Conservation (phyloP, 2,797 vertebrate genomes). For the Liparis tanakae region DNA sequence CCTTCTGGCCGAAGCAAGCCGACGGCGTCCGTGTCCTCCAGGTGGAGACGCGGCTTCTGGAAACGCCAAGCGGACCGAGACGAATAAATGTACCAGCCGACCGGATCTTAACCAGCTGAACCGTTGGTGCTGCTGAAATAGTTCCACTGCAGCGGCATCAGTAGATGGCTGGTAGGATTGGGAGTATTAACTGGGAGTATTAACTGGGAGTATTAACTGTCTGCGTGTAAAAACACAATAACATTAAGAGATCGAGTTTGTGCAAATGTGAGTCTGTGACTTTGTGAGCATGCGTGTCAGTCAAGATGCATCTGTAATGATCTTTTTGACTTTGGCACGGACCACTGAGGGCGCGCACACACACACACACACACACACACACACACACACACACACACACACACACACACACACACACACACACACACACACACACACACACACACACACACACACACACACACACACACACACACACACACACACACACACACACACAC, state of each 20-base stretch:
- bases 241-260: constrained; percentile 8
- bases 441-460: not conserved
- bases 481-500: constrained; percentile 7
- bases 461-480: not conserved
- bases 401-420: constrained; percentile 11
- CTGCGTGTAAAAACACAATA: constrained; percentile 20
- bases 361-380: constrained; percentile 6
- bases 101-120: too few relatives aligned
- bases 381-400: constrained; percentile 9
- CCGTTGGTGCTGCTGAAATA: too few relatives aligned
- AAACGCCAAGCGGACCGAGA: constrained; percentile 29
- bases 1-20: constrained; percentile 42
- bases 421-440: constrained; percentile 7
- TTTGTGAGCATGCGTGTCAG: constrained; percentile 14
- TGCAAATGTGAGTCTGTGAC: constrained; percentile 6
- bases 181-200: not conserved
- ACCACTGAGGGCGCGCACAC: constrained; percentile 43
- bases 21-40: constrained; percentile 14
- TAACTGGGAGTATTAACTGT: constrained; percentile 9
- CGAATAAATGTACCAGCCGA: constrained; percentile 32
- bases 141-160: too few relatives aligned
- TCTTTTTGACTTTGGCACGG: constrained; percentile 66
- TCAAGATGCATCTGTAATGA: constrained; percentile 44
- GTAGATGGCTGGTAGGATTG: constrained; percentile 3
- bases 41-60: constrained; percentile 35